Evolutionary conservation across 2,888 invertebrate species (phyloP).

Genomic region (Caenorhabditis sinica): DNA sequence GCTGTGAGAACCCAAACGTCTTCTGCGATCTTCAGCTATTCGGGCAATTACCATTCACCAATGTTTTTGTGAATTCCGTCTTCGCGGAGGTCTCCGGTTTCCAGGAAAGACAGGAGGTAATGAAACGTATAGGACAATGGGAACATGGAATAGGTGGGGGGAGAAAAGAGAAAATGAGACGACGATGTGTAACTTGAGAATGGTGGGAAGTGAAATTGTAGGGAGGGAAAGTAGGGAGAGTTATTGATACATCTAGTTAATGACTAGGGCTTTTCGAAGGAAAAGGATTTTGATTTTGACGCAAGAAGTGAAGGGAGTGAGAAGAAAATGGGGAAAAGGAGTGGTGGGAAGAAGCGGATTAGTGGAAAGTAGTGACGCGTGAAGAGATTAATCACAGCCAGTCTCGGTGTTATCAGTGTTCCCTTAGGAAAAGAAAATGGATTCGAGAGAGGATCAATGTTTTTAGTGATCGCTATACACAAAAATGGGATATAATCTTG

Average conservation of each 20-base stretch:
- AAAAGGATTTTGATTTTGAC: neutral
- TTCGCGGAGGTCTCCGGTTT: slow-evolving; percentile 72
- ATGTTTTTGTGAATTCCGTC: slow-evolving; percentile 71
- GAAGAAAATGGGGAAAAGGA: neutral
- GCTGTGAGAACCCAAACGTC: slow-evolving; percentile 67
- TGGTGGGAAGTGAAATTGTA: slow-evolving; percentile 11
- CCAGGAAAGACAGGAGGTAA: slow-evolving; percentile 72
- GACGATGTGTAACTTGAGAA: slow-evolving; percentile 34
- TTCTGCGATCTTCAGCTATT: slow-evolving; percentile 68
- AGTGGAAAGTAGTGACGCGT: neutral
- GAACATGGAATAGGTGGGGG: neutral
- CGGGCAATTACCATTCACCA: slow-evolving; percentile 70
- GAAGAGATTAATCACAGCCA: neutral
- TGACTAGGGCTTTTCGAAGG: neutral
- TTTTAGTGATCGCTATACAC: neutral
- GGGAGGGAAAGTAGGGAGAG: neutral
- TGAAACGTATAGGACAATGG: slow-evolving; percentile 8
- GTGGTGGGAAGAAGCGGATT: neutral
- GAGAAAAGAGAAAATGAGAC: neutral
- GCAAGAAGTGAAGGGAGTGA: neutral
- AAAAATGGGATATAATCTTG: no score
- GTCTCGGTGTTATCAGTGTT: neutral
- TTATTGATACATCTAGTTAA: neutral
- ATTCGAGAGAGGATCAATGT: no score
- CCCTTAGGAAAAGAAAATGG: no score